These are phyloP conservation scores for Drosophila affinis DNA, from an alignment of 2,888 invertebrate species.

Conservation along the genomic window DNA sequence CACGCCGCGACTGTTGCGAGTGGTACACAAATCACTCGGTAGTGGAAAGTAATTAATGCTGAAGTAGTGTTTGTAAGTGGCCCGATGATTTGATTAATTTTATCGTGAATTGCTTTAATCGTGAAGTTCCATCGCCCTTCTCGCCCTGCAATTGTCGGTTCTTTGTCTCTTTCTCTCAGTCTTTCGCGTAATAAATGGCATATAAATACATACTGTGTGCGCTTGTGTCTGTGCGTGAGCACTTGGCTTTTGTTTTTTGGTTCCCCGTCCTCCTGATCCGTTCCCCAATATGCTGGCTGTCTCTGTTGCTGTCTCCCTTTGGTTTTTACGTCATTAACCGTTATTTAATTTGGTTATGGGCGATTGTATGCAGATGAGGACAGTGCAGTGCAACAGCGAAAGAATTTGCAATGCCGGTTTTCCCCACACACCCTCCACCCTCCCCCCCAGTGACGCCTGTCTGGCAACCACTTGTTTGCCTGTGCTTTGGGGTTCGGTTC, in stretches of 20 bases:
- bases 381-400: conserved; percentile 2
- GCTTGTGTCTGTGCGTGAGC: conserved; percentile 1
- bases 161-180: background rate
- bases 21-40: conserved; percentile 8
- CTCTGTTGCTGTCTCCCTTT: conserved; percentile 18
- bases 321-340: conserved; percentile 44
- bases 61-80: conserved; percentile 28
- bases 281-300: conserved; percentile 6
- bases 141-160: background rate
- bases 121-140: background rate
- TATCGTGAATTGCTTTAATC: background rate
- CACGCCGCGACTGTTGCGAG: conserved; percentile 10
- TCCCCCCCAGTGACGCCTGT: conserved; percentile 2
- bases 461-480: conserved; percentile 47
- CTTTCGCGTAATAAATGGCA: conserved; percentile 30
- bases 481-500: conserved; percentile 20
- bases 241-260: conserved; percentile 30
- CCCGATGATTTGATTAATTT: conserved; percentile 10
- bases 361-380: conserved; percentile 12
- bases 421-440: conserved; percentile 6
- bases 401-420: conserved; percentile 25
- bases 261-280: conserved; percentile 2
- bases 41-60: conserved; percentile 23
- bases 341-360: conserved; percentile 33
- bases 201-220: conserved; percentile 8